Percentiles rank a stretch among this genome's conserved stretches.
Conservation (phyloP, 2,888 invertebrate species). For the Cybosia mesomella region DNA sequence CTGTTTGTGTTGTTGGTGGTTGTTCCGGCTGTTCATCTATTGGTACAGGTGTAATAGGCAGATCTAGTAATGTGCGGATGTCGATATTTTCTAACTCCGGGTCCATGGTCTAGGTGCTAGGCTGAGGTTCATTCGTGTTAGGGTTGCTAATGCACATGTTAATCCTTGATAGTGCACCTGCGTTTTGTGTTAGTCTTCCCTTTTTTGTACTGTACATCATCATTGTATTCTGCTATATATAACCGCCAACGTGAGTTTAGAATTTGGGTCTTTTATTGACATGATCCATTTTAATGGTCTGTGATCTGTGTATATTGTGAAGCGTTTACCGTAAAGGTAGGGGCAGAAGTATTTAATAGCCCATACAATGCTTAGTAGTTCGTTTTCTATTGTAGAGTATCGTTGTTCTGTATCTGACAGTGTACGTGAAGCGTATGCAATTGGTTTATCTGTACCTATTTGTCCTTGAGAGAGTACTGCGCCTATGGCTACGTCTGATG, state of each 20-base stretch:
- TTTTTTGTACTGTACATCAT: conserved; percentile 28
- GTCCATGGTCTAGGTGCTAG: not conserved
- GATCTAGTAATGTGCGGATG: conserved; percentile 24
- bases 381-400: conserved; percentile 57
- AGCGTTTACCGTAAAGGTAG: conserved; percentile 61
- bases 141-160: not conserved
- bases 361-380: conserved; percentile 62
- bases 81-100: conserved; percentile 14
- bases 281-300: conserved; percentile 62
- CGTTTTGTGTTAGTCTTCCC: not conserved
- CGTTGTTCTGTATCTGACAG: conserved; percentile 44
- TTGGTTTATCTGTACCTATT: conserved; percentile 49
- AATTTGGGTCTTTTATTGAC: conserved; percentile 63
- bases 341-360: conserved; percentile 61
- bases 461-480: conserved; percentile 53
- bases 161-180: conserved; percentile 6
- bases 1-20: not conserved
- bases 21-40: not conserved
- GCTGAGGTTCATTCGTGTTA: not conserved
- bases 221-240: conserved; percentile 53
- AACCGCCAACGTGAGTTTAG: conserved; percentile 63
- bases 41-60: conserved; percentile 14
- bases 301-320: conserved; percentile 68
- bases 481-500: conserved; percentile 50
- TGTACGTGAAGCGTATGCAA: conserved; percentile 49